Conservation (phyloP, 2,888 invertebrate species). For the Clepsis dumicolana region DNA sequence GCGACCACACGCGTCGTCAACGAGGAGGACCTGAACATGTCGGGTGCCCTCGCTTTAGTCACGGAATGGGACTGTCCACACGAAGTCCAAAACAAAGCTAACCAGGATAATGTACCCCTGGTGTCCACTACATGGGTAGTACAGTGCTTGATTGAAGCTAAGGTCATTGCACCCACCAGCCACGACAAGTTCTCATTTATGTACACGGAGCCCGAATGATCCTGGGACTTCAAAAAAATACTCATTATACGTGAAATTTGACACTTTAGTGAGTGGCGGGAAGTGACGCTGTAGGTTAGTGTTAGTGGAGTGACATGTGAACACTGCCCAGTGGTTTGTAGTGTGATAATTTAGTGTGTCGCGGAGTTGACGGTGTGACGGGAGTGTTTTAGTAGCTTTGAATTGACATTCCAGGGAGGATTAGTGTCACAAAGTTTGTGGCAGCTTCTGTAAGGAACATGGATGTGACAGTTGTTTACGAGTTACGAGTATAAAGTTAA, state of each 20-base stretch:
- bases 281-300: slow-evolving; percentile 50
- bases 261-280: slow-evolving; percentile 67
- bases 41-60: slow-evolving; percentile 78
- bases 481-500: too few species aligned
- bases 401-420: not conserved
- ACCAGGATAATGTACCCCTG: slow-evolving; percentile 86
- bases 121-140: slow-evolving; percentile 90
- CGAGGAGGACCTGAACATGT: slow-evolving; percentile 78
- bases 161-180: slow-evolving; percentile 76
- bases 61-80: slow-evolving; percentile 88
- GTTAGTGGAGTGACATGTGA: slow-evolving; percentile 37
- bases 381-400: not conserved
- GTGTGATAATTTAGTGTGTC: not conserved
- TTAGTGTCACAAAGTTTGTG: too few species aligned
- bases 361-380: not conserved
- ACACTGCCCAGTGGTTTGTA: not conserved
- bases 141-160: slow-evolving; percentile 88
- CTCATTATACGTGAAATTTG: slow-evolving; percentile 82
- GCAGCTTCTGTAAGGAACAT: too few species aligned
- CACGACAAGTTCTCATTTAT: slow-evolving; percentile 85
- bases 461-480: too few species aligned
- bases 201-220: slow-evolving; percentile 84
- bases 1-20: slow-evolving; percentile 79
- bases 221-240: slow-evolving; percentile 80
- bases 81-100: slow-evolving; percentile 83